Evolutionary conservation across 2,888 invertebrate species (phyloP), one percentile per base, ranked within the genome.

Genomic region (Meta bourneti): DNA sequence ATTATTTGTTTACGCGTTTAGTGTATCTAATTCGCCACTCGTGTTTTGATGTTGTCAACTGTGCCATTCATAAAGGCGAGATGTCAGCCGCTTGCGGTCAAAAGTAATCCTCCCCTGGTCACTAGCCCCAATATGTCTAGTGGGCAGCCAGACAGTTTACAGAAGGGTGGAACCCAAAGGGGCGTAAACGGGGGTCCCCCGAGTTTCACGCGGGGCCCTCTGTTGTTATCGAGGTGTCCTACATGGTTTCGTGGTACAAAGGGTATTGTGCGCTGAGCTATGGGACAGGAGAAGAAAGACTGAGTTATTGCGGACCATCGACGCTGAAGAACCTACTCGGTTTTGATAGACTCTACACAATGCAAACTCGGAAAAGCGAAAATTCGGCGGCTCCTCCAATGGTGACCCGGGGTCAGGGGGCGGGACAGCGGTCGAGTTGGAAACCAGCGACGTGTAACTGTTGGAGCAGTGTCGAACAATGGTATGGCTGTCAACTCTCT

Each of bases 331-430:
- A 87, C 83, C 86, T 54, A 80, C 84, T 83, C 80, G 75, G 85
- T 91, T 91, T 93, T 93, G 89, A 93, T 93, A 89, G 91, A 91
- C 88, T 91, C 88, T n/a, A 69, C 85, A 91, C 91, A 91, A 91
- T 88, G 54, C 75, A 9, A n/a, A n/a, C 19, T 81, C 81, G 89
- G 91, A 78, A 75, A 70, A 86, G 72, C 75, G 74, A 86, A 80
- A 81, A 87, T 91, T 82, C 87, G 77, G 78, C 81, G 91, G 87
- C 81, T 77, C 89, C 89, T 51, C 80, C 81, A 81, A 70, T 52
- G 87, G 82, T 91, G 91, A 91, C 91, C 91, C 87, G 8, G 54
- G 91, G 91, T 91, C 91, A 91, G 77, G 82, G 87, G 91, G 91
- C 91, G 91, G 91, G 87, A 82, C 82, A 82, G 82, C 82, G 85